Evolutionary conservation across 2,797 vertebrate species (phyloP).

Genomic region (Clarias laeviceps): DNA sequence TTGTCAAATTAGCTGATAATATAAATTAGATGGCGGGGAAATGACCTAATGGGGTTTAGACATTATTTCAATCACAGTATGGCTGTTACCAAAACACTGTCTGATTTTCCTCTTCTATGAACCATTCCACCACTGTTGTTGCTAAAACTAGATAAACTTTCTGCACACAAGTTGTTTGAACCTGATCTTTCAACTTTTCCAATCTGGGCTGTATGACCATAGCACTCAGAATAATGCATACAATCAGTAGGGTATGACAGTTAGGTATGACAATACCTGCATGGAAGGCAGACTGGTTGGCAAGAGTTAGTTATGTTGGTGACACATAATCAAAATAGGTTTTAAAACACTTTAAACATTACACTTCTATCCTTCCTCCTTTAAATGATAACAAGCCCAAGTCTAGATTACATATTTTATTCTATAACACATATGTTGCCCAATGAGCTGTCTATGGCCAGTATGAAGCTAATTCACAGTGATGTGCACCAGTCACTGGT

Average conservation of each 20-base stretch:
- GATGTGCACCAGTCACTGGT: neutral
- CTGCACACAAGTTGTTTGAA: slow-evolving; percentile 14
- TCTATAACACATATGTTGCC: neutral
- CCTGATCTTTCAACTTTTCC: slow-evolving; percentile 33
- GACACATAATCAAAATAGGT: slow-evolving; percentile 2
- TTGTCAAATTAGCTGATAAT: slow-evolving; percentile 44
- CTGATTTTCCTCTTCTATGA: slow-evolving; percentile 25
- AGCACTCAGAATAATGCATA: slow-evolving; percentile 34
- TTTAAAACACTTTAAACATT: neutral
- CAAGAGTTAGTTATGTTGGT: neutral
- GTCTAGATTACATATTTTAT: neutral
- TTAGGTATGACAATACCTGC: neutral
- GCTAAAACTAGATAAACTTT: slow-evolving; percentile 23
- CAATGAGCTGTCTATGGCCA: slow-evolving; percentile 5
- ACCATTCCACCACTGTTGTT: slow-evolving; percentile 6
- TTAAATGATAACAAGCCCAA: slow-evolving; percentile 1
- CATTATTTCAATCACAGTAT: slow-evolving; percentile 45
- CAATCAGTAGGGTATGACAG: slow-evolving; percentile 20
- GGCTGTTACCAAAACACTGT: slow-evolving; percentile 40
- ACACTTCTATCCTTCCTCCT: neutral
- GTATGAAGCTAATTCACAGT: slow-evolving; percentile 11
- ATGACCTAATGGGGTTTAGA: slow-evolving; percentile 36
- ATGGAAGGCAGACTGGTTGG: neutral
- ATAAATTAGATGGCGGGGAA: slow-evolving; percentile 42
- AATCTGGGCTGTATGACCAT: slow-evolving; percentile 25